Base-by-base conservation (phyloP, 2,888 invertebrate genomes). In the Slavum lentiscoides region DNA sequence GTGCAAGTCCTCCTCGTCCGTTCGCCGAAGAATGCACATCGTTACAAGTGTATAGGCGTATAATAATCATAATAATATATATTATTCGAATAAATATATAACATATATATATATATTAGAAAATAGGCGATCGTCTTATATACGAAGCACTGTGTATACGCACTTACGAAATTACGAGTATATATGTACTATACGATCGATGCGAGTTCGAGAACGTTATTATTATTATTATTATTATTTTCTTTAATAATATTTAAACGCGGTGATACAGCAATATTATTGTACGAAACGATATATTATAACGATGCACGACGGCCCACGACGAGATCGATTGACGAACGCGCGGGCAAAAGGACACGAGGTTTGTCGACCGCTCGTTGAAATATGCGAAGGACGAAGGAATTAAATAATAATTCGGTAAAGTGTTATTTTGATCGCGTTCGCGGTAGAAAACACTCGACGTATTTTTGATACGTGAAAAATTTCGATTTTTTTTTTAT, bases 231-330 rank as follows among this genome's bases (percentile, higher is more conserved):
- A 55, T 75, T 58, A 30, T 43, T 11, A 19, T 39, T 55, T 55
- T 55, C 11, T 19, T 1, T 53, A 23, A 21, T 64, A 49, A 49
- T 49, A 13, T 49, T 13, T 49, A 67, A 67, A 76, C 43, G 23
- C 58, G 43, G 59, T 76, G 75, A 76, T 68, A 49, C 75, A 59
- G 75, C 75, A 59, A 15, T 30, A 30, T 59, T 17, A 58, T 64
- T n/a, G n/a, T 61, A 73, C 66, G 58, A 61, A 21, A 59, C 30
- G 69, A 68, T 43, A 23, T 21, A 11, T 30, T 30, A 30, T 4
- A 4, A 30, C 30, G 30, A 30, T 30, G 30, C n/a, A n/a, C 17
- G n/a, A 17, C 37, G 61, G 59, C 69, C 76, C 19, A 30, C 30
- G 30, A n/a, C 37, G 30, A 62, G n/a, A n/a, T 70, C 39, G 11